Conservation (phyloP, 23 tunicate species). For the Trididemnum clinides region DNA sequence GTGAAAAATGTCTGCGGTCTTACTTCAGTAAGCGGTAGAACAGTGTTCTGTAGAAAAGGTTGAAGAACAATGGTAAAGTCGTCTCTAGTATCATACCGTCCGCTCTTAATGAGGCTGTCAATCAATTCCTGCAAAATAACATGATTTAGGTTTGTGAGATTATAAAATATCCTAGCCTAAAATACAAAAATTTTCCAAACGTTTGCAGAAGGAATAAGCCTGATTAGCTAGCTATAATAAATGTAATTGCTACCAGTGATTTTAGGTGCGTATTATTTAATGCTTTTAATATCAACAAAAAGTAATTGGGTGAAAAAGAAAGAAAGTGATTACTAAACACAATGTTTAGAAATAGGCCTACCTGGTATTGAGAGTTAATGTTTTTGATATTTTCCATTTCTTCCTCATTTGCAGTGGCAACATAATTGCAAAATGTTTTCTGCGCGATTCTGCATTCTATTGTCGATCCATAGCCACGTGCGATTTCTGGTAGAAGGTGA, state of each 20-base stretch:
- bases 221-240: too few relatives aligned
- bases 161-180: too few relatives aligned
- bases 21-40: constrained; percentile 71
- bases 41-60: constrained; percentile 69
- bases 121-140: constrained; percentile 34
- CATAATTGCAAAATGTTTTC: constrained; percentile 55
- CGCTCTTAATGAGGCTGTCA: constrained; percentile 55
- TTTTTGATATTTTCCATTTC: constrained; percentile 22
- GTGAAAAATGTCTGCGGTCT: too few relatives aligned
- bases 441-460: constrained; percentile 48
- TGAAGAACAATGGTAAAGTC: constrained; percentile 89
- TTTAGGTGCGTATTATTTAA: too few relatives aligned
- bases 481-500: constrained; percentile 60
- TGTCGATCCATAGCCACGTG: constrained; percentile 59
- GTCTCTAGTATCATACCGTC: constrained; percentile 82
- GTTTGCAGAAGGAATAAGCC: too few relatives aligned
- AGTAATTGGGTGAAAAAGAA: too few relatives aligned
- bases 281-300: too few relatives aligned
- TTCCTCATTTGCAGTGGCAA: constrained; percentile 57
- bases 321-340: too few relatives aligned
- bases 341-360: too few relatives aligned
- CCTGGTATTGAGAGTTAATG: constrained; percentile 66
- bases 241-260: too few relatives aligned
- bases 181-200: too few relatives aligned
- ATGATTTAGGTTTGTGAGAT: too few relatives aligned